A percentile compares a stretch with the other conserved stretches of the same genome.
Conservation (phyloP, 2,888 invertebrate species). For the Agrotis puta region DNA sequence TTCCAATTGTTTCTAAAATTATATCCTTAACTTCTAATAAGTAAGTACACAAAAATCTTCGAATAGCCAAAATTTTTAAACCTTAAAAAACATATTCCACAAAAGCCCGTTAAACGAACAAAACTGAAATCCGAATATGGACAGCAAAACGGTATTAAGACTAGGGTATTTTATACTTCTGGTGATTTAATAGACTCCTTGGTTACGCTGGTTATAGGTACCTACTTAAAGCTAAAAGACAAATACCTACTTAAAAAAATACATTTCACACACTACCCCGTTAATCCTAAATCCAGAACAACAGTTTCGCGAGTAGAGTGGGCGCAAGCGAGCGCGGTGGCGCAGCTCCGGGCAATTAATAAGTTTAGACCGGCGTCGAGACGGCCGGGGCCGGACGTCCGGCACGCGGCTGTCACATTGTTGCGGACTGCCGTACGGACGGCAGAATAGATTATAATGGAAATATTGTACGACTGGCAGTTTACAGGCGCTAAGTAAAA, state of each 20-base stretch:
- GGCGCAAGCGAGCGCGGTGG: constrained; percentile 73
- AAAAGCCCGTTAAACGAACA: too few species aligned
- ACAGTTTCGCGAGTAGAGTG: constrained; percentile 67
- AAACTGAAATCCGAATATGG: too few species aligned
- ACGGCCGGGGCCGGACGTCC: constrained; percentile 81
- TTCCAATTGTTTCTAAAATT: background rate
- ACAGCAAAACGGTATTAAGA: too few species aligned
- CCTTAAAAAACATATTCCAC: too few species aligned
- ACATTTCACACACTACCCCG: constrained; percentile 24
- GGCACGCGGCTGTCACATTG: constrained; percentile 78
- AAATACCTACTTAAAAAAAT: background rate
- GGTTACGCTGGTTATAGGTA: too few species aligned
- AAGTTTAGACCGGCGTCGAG: constrained; percentile 81
- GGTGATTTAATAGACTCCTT: too few species aligned
- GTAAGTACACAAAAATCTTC: background rate
- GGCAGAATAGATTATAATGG: constrained; percentile 63
- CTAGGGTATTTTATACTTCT: too few species aligned
- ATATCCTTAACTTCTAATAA: background rate
- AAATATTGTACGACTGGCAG: constrained; percentile 43
- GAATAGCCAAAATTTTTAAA: too few species aligned
- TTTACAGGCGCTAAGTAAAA: constrained; percentile 25
- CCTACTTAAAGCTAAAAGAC: too few species aligned
- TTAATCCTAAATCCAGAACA: constrained; percentile 58
- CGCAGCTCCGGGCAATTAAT: constrained; percentile 85
- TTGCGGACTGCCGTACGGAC: constrained; percentile 68